Conservation (phyloP, 2,113 vertebrate genomes). For the Columbina picui region DNA sequence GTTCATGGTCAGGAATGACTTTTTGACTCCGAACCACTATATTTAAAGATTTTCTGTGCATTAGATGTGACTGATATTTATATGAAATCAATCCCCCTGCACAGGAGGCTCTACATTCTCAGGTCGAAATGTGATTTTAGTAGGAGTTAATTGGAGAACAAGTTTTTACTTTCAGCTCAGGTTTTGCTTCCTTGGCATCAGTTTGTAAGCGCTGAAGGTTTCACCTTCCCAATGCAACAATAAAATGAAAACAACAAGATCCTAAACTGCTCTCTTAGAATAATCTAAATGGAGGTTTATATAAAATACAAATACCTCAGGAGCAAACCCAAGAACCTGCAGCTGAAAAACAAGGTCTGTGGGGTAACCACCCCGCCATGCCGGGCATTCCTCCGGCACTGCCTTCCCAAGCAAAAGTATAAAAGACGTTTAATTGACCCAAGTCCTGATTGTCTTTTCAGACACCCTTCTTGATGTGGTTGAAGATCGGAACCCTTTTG, state of each 20-base stretch:
- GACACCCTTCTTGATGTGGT: conserved; percentile 79
- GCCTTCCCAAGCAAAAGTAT: conserved; percentile 16
- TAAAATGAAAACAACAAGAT: conserved; percentile 19
- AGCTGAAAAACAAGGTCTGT: conserved; percentile 60
- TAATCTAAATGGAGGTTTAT: conserved; percentile 47
- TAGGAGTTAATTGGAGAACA: not conserved
- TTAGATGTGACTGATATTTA: not conserved
- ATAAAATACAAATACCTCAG: conserved; percentile 29
- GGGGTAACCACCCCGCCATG: not conserved
- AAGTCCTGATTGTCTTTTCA: conserved; percentile 77
- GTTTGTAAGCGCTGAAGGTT: not conserved
- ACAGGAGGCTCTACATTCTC: not conserved
- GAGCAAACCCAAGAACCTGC: not conserved
- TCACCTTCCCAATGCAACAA: conserved; percentile 29
- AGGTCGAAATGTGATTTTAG: not conserved
- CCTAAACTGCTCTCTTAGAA: not conserved
- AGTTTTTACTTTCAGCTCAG: conserved; percentile 17
- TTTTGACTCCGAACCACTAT: not conserved
- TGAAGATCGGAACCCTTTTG: conserved; percentile 73
- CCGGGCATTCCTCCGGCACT: conserved; percentile 48
- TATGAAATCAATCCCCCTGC: not conserved
- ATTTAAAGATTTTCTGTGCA: not conserved
- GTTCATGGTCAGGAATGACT: not conserved
- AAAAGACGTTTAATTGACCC: conserved; percentile 55
- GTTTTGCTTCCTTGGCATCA: conserved; percentile 36